Base-by-base conservation (phyloP, 2,797 vertebrate genomes). In the Phyllotis vaccarum region DNA sequence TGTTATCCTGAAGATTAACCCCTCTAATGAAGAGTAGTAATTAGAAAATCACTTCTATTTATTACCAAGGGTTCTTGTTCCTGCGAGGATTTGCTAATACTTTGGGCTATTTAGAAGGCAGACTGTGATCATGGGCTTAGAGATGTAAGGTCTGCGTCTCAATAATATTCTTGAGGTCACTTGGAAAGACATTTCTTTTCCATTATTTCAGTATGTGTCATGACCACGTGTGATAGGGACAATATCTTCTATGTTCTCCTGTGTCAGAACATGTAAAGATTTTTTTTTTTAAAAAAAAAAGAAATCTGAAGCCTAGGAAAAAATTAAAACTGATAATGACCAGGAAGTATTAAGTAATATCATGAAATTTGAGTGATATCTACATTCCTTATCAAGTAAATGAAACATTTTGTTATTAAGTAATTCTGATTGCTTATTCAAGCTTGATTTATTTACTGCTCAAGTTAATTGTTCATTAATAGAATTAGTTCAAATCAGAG, bases 51-150 rank as follows among this genome's bases (percentile, higher is more conserved):
- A 86, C 27, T 81, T 4, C 9, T 5, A 21, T 79, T 74, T 62
- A 52, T 79, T 58, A 52, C 82, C 79, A 76, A 70, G 49, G 21
- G 16, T 52, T 78, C 58, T 78, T 62, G 43, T 14, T 34, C 14
- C n/a, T 82, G 56, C 43, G 90, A 93, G 31, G 40, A 75, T 93
- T 92, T 19, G 82, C 49, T 81, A 37, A 37, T 72, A 34, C n/a
- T 22, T 3, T 37, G 54, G 81, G 6, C 9, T 91, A 60, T 81
- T 37, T 16, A 40, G 34, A 78, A 90, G 1, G 34, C 9, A 75
- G n/a, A n/a, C 2, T 19, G 8, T 29, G 3, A 6, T 75, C 1
- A 7, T 13, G 14, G 40, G 14, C 49, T 88, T 76, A 43, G n/a
- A 56, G 54, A 14, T 17, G 3, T 43, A 17, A 79, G n/a, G 14